Evolutionary conservation across 2,113 vertebrate species (phyloP).

Genomic region (Buteo buteo): DNA sequence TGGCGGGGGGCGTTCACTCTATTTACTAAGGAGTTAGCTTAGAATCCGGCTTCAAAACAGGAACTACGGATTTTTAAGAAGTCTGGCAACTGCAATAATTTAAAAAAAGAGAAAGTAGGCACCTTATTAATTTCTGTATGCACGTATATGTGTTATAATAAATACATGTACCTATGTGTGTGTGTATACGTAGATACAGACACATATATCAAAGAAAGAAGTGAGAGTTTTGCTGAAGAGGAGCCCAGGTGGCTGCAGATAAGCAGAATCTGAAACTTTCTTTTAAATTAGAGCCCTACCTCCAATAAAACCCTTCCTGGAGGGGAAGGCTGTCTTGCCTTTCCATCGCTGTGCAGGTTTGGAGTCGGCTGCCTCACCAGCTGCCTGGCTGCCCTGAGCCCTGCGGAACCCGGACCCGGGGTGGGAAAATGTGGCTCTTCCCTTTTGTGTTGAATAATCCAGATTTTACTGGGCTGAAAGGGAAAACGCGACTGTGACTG

Average conservation of each 20-base stretch:
- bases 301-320: background rate
- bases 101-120: background rate
- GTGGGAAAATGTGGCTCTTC: background rate
- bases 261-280: background rate
- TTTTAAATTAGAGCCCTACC: background rate
- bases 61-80: background rate
- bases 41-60: background rate
- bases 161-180: accelerated
- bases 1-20: background rate
- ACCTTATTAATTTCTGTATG: background rate
- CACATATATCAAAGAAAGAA: background rate
- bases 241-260: background rate
- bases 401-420: background rate
- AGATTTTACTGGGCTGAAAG: background rate
- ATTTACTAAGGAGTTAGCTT: background rate
- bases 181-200: accelerated
- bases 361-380: background rate
- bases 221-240: background rate
- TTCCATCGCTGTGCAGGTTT: background rate
- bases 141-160: background rate
- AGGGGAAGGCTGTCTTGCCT: background rate
- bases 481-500: background rate
- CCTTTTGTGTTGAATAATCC: background rate
- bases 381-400: background rate
- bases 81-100: background rate